These are phyloP conservation scores for Bombus difficillimus DNA, from an alignment of 1,140 invertebrate species.

Conservation along the genomic window DNA sequence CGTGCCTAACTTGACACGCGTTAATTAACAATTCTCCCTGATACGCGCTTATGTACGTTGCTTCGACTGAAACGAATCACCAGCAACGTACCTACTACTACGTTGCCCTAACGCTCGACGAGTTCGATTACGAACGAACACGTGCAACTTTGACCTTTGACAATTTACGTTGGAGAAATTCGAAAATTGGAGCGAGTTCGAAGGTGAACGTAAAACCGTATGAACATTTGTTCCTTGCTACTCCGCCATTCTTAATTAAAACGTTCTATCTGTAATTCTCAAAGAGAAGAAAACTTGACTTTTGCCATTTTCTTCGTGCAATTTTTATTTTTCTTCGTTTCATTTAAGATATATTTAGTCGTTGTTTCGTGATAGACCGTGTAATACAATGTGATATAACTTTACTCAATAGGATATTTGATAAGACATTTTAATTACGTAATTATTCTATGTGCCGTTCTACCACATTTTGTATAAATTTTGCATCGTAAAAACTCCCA, in stretches of 20 bases:
- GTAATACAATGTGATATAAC: too few species aligned
- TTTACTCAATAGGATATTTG: too few species aligned
- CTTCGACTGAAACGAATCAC: not conserved
- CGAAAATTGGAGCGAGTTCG: not conserved
- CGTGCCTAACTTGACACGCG: conserved; percentile 16
- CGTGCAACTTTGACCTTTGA: not conserved
- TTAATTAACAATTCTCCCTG: conserved; percentile 22
- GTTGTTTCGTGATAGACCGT: too few species aligned
- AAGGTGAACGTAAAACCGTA: not conserved
- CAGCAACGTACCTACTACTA: not conserved
- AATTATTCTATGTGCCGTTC: too few species aligned
- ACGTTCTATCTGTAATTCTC: too few species aligned
- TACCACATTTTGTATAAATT: too few species aligned
- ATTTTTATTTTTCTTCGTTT: not conserved
- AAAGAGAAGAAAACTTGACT: too few species aligned
- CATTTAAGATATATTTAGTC: too few species aligned
- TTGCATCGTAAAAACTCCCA: too few species aligned
- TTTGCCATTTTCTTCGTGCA: too few species aligned
- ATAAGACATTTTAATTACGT: too few species aligned
- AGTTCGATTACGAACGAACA: not conserved
- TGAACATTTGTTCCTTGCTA: not conserved
- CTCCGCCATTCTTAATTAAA: too few species aligned
- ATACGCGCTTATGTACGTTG: not conserved
- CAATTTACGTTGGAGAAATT: not conserved
- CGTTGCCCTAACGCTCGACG: not conserved